Conservation (phyloP, 2,888 invertebrate species). For the Leucophora obtusa region DNA sequence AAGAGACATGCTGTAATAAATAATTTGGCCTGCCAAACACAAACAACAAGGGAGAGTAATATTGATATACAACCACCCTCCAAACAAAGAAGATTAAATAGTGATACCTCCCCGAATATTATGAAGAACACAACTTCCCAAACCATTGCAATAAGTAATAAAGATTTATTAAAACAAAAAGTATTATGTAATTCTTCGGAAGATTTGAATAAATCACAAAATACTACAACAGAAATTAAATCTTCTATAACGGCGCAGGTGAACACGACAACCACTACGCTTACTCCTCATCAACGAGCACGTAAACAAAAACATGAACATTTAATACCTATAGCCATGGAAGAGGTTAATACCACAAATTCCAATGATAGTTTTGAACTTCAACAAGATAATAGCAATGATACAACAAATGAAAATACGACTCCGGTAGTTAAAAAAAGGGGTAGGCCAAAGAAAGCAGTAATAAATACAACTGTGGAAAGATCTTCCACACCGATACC, state of each 20-base stretch:
- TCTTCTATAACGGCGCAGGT: slow-evolving; percentile 9
- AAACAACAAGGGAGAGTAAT: slow-evolving; percentile 9
- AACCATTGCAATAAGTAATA: slow-evolving; percentile 27
- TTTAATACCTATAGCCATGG: slow-evolving; percentile 69
- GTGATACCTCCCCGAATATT: slow-evolving; percentile 22
- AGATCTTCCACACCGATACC: background rate
- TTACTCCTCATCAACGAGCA: slow-evolving; percentile 68
- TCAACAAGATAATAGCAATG: slow-evolving; percentile 68
- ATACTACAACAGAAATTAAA: slow-evolving; percentile 8
- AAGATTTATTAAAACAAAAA: slow-evolving; percentile 38
- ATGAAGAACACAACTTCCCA: slow-evolving; percentile 8
- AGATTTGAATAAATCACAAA: slow-evolving; percentile 32
- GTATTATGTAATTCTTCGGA: slow-evolving; percentile 38
- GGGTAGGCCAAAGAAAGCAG: slow-evolving; percentile 79
- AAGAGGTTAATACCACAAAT: slow-evolving; percentile 68
- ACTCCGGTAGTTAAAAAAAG: slow-evolving; percentile 70
- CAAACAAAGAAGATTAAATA: slow-evolving; percentile 50
- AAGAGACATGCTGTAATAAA: slow-evolving; percentile 48
- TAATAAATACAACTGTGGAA: background rate
- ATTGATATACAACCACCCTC: slow-evolving; percentile 37
- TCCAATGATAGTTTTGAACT: slow-evolving; percentile 71
- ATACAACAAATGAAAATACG: slow-evolving; percentile 31
- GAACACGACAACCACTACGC: slow-evolving; percentile 3
- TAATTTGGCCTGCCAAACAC: slow-evolving; percentile 34
- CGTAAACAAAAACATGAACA: slow-evolving; percentile 75